Percentiles rank a stretch among this genome's conserved stretches.
phyloP scores from a whole-genome alignment of 2,888 invertebrate genomes.

The Cheilosia vernalis region DNA sequence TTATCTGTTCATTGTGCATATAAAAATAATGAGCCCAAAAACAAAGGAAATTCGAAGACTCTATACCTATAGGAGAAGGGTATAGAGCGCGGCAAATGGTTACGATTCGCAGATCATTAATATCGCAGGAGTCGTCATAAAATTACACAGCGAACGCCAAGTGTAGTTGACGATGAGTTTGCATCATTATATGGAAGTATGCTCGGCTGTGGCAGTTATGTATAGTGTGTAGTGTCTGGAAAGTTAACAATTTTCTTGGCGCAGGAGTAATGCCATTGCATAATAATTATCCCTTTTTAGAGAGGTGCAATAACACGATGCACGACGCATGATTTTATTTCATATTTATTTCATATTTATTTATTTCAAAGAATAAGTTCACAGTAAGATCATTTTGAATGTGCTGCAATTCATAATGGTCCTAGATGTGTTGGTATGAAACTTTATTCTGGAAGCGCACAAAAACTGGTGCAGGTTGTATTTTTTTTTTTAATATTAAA shows the following conservation, averaged over 20 bases:
- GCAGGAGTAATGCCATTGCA: slow-evolving; percentile 33
- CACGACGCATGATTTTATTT: slow-evolving; percentile 4
- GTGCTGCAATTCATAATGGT: not conserved
- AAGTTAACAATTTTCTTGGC: slow-evolving; percentile 10
- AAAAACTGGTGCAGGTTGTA: not conserved
- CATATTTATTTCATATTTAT: no score
- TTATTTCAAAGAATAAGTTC: no score
- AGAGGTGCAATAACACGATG: slow-evolving; percentile 4
- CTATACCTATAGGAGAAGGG: slow-evolving; percentile 16
- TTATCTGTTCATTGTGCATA: slow-evolving; percentile 72
- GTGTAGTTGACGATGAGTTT: slow-evolving; percentile 22
- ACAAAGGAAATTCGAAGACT: slow-evolving; percentile 45
- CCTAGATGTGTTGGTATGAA: not conserved
- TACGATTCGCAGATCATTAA: slow-evolving; percentile 73
- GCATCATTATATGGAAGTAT: slow-evolving; percentile 31
- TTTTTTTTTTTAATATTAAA: no score
- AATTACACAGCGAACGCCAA: slow-evolving; percentile 13
- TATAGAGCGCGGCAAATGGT: slow-evolving; percentile 65
- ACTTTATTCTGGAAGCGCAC: not conserved
- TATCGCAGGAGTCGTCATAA: slow-evolving; percentile 44
- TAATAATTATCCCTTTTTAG: slow-evolving; percentile 30
- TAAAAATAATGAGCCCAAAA: slow-evolving; percentile 47
- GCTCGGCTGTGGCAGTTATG: not conserved
- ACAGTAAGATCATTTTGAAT: no score
- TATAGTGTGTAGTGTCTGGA: slow-evolving; percentile 32